Evolutionary conservation across 2,888 invertebrate species (phyloP).

Genomic region (Entomobrya multifasciata): DNA sequence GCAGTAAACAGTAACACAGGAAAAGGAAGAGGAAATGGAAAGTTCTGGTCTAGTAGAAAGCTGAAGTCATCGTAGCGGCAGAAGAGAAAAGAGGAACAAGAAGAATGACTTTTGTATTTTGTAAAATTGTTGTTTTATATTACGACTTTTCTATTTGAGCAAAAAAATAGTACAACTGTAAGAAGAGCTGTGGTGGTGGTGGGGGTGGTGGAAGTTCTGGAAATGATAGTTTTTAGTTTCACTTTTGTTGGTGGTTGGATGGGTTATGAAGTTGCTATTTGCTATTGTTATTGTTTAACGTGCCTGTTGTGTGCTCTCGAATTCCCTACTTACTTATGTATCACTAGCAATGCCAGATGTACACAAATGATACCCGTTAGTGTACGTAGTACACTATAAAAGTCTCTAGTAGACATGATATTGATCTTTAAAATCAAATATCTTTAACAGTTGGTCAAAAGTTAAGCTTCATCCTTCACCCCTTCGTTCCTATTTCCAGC

Average conservation of each 20-base stretch:
- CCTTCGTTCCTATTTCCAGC: too few species aligned
- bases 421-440: too few species aligned
- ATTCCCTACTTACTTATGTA: too few species aligned
- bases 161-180: neutral
- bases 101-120: constrained; percentile 27
- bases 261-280: constrained; percentile 12
- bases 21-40: constrained; percentile 68
- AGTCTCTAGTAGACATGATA: too few species aligned
- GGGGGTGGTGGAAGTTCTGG: constrained; percentile 1
- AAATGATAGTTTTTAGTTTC: constrained; percentile 34
- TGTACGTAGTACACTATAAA: too few species aligned
- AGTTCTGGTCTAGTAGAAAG: constrained; percentile 66
- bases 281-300: neutral
- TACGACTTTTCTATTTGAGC: constrained; percentile 9
- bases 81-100: constrained; percentile 23
- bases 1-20: constrained; percentile 50
- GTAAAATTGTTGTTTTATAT: constrained; percentile 59
- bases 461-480: too few species aligned
- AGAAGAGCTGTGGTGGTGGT: too few species aligned
- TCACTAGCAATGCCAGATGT: too few species aligned
- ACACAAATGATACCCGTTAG: too few species aligned
- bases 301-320: too few species aligned
- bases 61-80: constrained; percentile 41
- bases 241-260: constrained; percentile 32
- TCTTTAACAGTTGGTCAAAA: too few species aligned